phyloP scores from a whole-genome alignment of 2,113 vertebrate genomes.

The Clarias gariepinus region DNA sequence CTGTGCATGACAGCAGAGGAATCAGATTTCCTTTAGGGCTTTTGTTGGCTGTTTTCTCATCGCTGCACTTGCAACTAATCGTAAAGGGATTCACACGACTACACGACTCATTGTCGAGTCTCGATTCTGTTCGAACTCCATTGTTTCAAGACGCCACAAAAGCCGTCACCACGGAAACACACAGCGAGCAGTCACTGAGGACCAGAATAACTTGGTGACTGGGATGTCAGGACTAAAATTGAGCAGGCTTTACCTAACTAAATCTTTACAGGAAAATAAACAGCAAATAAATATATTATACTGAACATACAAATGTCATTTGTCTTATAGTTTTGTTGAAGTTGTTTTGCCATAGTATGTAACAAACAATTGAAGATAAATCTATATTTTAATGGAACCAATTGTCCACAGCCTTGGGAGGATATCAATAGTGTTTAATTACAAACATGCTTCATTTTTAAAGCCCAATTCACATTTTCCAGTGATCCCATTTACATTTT shows the following conservation, averaged over 20 bases:
- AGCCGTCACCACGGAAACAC: neutral
- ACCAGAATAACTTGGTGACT: neutral
- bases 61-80: neutral
- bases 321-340: neutral
- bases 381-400: neutral
- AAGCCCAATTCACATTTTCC: neutral
- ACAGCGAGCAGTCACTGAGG: neutral
- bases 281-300: neutral
- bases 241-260: neutral
- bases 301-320: neutral
- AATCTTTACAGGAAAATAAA: neutral
- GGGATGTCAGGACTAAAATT: neutral
- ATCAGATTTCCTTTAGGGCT: conserved; percentile 5
- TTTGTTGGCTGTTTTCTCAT: neutral
- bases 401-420: no score
- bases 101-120: neutral
- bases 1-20: neutral
- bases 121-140: neutral
- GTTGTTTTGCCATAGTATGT: neutral
- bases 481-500: neutral
- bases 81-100: neutral
- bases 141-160: neutral
- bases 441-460: neutral
- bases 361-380: neutral
- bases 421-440: neutral